Evolutionary conservation across 2,888 invertebrate species (phyloP).

Genomic region (Polymixis flavicincta): DNA sequence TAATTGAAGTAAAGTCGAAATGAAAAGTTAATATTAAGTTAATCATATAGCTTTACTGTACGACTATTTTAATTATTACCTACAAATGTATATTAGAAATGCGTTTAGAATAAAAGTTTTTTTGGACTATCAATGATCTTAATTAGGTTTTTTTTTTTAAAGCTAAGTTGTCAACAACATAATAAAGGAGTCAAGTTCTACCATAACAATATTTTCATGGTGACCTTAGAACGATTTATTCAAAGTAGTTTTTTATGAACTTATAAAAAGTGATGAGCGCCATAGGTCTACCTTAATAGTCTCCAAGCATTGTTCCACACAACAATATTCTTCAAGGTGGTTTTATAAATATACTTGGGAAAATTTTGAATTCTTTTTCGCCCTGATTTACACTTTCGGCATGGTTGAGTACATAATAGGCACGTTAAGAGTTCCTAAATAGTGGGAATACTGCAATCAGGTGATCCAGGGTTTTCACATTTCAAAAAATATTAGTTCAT

Average conservation of each 20-base stretch:
- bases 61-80: too few relatives aligned
- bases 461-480: background rate
- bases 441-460: background rate
- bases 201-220: slow-evolving; percentile 29
- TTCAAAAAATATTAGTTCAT: background rate
- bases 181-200: slow-evolving; percentile 18
- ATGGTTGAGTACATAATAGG: background rate
- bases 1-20: background rate
- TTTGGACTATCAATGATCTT: too few relatives aligned
- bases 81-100: too few relatives aligned
- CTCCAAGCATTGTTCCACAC: slow-evolving; percentile 28
- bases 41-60: background rate
- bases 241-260: slow-evolving; percentile 41
- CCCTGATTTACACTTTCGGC: slow-evolving; percentile 13
- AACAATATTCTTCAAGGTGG: slow-evolving; percentile 51
- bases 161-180: background rate
- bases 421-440: background rate
- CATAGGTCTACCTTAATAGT: slow-evolving; percentile 44
- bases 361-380: slow-evolving; percentile 1
- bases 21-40: background rate
- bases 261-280: slow-evolving; percentile 54
- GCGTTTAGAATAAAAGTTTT: too few relatives aligned
- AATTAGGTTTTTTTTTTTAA: too few relatives aligned
- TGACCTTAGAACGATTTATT: slow-evolving; percentile 50
- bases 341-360: slow-evolving; percentile 8